Conservation (phyloP, 2,888 invertebrate genomes). For the Macrosoma leucophasiata region DNA sequence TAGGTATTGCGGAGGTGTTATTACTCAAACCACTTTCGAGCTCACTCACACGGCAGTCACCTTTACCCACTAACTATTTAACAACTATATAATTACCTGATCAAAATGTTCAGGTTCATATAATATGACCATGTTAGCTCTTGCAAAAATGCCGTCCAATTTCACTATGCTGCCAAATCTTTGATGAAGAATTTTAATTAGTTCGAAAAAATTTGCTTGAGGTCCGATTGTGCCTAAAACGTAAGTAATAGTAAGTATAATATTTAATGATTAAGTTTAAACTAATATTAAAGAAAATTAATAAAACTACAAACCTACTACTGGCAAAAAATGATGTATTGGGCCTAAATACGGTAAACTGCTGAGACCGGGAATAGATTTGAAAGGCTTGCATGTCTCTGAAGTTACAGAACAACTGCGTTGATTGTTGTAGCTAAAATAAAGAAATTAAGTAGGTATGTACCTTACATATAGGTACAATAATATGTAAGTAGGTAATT, state of each 20-base stretch:
- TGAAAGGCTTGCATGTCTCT: slow-evolving; percentile 38
- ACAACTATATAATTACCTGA: slow-evolving; percentile 37
- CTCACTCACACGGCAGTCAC: too few species aligned
- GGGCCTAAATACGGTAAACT: slow-evolving; percentile 52
- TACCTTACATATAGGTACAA: too few species aligned
- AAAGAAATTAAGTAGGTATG: too few species aligned
- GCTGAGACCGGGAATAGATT: slow-evolving; percentile 53
- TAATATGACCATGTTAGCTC: slow-evolving; percentile 46
- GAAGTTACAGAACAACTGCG: too few species aligned
- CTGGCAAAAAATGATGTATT: slow-evolving; percentile 49
- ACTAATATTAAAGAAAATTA: too few species aligned
- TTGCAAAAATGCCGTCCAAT: slow-evolving; percentile 44
- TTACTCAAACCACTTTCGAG: too few species aligned
- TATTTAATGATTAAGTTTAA: too few species aligned
- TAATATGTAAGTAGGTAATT: too few species aligned
- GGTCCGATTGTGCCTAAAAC: slow-evolving; percentile 48
- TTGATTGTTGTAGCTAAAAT: too few species aligned
- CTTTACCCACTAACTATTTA: too few species aligned
- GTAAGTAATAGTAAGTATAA: background rate
- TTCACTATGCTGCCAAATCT: slow-evolving; percentile 53
- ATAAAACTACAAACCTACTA: slow-evolving; percentile 40
- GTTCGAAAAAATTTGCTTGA: slow-evolving; percentile 37
- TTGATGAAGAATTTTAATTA: slow-evolving; percentile 36
- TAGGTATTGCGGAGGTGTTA: too few species aligned
- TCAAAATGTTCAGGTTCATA: slow-evolving; percentile 52